Evolutionary conservation across 2,797 vertebrate species (phyloP), one percentile per base, ranked within the genome.

Genomic region (Sebastes ruberrimus): DNA sequence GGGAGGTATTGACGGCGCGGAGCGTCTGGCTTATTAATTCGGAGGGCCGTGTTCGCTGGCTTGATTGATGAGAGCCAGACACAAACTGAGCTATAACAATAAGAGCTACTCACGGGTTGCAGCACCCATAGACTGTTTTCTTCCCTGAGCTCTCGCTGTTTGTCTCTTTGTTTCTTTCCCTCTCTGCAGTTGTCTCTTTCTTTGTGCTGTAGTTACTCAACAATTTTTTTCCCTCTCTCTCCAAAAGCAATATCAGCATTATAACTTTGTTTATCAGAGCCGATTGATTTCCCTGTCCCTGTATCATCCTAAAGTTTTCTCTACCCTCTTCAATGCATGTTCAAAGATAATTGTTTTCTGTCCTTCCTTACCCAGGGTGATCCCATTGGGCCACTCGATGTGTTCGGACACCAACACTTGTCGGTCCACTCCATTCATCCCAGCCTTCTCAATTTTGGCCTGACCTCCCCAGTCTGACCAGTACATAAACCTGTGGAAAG

Each of bases 341-440:
- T 35, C 28, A 64, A 10, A 64, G 70, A 2, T 60, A 7, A 2
- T 3, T 13, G 18, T 55, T 67, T 49, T 56, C 30, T 14, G 20
- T 59, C 7, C 27, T 9, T 71, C 9, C 91, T 97, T 95, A 99
- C 99, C 99, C 9, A 99, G 95, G 0, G 98, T 96, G 91, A 99
- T 99, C 83, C 99, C 99, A 2, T 99, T 99, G 75, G 99, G 99
- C 98, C 99, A 99, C 89, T 99, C 99, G 1, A 99, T 99, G 85
- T 97, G 95, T 79, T 99, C 97, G 0, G 95, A 97, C 78, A 99
- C 98, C 88, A 99, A 94, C 76, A 97, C 95, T 74, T 96, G 97
- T 23, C 98, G 95, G 83, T 97, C 97, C 69, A 95, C 91, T 2
- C 98, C 98, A 0, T 99, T 99, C 95, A 99, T 96, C 4, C 98